Evolutionary conservation across 2,797 vertebrate genomes (phyloP).

Genomic region (Bryconaethiops microstoma): DNA sequence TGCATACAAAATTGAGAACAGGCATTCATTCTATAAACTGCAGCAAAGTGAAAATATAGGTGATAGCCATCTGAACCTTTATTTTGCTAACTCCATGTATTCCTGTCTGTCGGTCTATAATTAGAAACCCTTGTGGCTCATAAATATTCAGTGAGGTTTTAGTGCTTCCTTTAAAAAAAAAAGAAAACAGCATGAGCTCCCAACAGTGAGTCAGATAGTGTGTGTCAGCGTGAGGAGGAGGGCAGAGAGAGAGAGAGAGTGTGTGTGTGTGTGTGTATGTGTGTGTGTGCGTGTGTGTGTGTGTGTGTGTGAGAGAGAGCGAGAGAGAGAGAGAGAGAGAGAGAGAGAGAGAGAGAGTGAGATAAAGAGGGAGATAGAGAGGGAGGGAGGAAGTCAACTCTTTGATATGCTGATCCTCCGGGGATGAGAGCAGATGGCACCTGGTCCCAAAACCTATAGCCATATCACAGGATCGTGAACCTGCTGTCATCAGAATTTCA

Average conservation of each 20-base stretch:
- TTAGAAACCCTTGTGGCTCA: conserved; percentile 55
- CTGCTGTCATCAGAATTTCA: conserved; percentile 40
- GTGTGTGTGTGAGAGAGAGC: conserved; percentile 35
- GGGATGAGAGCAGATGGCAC: conserved; percentile 58
- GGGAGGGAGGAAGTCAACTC: conserved; percentile 46
- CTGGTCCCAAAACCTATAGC: conserved; percentile 45
- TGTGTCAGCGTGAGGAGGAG: conserved; percentile 48
- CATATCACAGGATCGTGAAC: conserved; percentile 37
- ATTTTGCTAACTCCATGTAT: conserved; percentile 32
- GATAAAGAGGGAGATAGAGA: neutral
- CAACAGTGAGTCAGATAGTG: conserved; percentile 51
- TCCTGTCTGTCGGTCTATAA: conserved; percentile 55
- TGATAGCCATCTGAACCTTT: conserved; percentile 8
- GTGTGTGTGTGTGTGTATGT: conserved; percentile 41
- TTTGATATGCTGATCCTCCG: conserved; percentile 58
- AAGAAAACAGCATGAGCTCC: conserved; percentile 48
- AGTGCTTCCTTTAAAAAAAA: conserved; percentile 52
- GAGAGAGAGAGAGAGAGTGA: too few species aligned
- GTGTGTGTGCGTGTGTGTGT: conserved; percentile 45
- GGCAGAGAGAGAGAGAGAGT: conserved; percentile 39
- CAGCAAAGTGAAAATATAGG: conserved; percentile 7
- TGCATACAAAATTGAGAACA: neutral
- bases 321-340: conserved; percentile 10
- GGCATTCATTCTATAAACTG: neutral
- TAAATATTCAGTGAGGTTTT: conserved; percentile 60